phyloP scores from a whole-genome alignment of 2,113 vertebrate genomes.

The Cacatua alba region DNA sequence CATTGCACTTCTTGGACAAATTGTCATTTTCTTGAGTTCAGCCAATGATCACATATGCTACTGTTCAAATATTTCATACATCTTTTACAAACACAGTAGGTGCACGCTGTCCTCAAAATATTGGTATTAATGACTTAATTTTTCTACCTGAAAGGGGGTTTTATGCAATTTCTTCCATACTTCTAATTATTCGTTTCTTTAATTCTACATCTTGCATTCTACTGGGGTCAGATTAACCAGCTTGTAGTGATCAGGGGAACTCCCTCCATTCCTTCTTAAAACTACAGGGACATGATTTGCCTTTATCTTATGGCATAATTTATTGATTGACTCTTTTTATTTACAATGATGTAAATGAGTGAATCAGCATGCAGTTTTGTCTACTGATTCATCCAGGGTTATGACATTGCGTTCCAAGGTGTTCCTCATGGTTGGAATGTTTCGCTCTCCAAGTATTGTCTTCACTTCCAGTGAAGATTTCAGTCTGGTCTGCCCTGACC shows the following conservation, averaged over 20 bases:
- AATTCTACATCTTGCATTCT: not conserved
- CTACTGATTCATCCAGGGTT: not conserved
- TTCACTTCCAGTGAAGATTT: not conserved
- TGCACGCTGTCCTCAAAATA: not conserved
- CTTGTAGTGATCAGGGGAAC: not conserved
- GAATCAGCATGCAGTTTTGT: not conserved
- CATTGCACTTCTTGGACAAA: not conserved
- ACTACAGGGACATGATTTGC: not conserved
- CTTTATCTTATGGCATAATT: not conserved
- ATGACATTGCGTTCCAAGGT: not conserved
- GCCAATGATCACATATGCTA: not conserved
- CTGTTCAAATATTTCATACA: not conserved
- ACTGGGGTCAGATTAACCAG: not conserved
- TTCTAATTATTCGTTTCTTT: not conserved
- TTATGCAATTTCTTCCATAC: not conserved
- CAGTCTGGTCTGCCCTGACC: not conserved
- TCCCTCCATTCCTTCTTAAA: not conserved
- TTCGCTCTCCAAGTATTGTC: not conserved
- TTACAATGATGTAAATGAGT: not conserved
- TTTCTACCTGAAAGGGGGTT: not conserved
- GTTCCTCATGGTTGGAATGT: not conserved
- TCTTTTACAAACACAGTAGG: not conserved
- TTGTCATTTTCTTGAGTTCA: not conserved
- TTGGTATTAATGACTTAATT: not conserved
- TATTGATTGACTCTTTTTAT: not conserved